Evolutionary conservation across 64 coral and sea anemone species (phyloP).

Genomic region (Montipora foliosa): DNA sequence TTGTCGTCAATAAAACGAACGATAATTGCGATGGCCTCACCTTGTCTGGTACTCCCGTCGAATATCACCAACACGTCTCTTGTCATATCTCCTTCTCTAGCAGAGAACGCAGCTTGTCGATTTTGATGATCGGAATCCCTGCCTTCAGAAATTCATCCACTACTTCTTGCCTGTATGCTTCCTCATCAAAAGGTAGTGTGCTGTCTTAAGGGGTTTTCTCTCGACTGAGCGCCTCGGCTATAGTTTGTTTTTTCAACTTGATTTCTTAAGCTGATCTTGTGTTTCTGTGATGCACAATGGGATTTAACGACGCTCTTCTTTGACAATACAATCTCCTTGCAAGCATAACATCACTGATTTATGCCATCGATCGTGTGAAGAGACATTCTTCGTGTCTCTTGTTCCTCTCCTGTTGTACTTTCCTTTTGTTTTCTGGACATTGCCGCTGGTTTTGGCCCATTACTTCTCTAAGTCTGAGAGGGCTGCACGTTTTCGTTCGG

Average conservation of each 20-base stretch:
- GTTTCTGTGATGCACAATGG: slow-evolving; percentile 34
- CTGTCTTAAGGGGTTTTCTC: not conserved
- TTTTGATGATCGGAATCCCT: slow-evolving; percentile 55
- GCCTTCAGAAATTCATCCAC: slow-evolving; percentile 75
- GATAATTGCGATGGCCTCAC: slow-evolving; percentile 62
- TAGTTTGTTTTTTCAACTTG: not conserved
- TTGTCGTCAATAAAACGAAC: slow-evolving; percentile 41
- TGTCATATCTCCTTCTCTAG: slow-evolving; percentile 62
- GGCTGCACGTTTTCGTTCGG: not conserved
- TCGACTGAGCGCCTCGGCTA: no score
- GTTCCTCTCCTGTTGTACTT: slow-evolving; percentile 40
- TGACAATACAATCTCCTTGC: slow-evolving; percentile 38
- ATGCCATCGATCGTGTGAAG: slow-evolving; percentile 14
- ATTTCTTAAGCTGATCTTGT: slow-evolving; percentile 22
- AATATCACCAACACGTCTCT: slow-evolving; percentile 52
- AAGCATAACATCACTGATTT: slow-evolving; percentile 43
- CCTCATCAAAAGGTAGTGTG: slow-evolving; percentile 49
- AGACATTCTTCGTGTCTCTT: not conserved
- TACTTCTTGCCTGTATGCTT: slow-evolving; percentile 60
- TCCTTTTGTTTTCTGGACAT: slow-evolving; percentile 41
- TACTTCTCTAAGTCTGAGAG: not conserved
- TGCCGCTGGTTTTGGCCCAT: not conserved
- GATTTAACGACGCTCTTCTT: slow-evolving; percentile 42
- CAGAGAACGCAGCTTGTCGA: slow-evolving; percentile 34
- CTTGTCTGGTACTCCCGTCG: slow-evolving; percentile 65